phyloP scores from a whole-genome alignment of 2,113 vertebrate genomes.

The Tiliqua scincoides region DNA sequence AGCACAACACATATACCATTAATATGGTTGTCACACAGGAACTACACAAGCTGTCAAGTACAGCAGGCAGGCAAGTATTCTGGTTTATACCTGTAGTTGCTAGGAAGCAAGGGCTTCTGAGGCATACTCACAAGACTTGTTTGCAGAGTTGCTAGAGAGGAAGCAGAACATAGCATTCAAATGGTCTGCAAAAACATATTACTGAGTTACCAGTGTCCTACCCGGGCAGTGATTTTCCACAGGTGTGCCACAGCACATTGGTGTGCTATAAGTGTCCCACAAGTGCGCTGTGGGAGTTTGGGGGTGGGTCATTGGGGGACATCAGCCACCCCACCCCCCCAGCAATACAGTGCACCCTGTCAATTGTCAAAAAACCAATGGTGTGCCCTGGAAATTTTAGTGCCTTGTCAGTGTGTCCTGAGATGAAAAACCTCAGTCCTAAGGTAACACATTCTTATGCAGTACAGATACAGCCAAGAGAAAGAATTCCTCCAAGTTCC shows the following conservation, averaged over 20 bases:
- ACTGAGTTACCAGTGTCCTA: no score
- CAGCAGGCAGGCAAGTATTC: background rate
- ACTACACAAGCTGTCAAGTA: background rate
- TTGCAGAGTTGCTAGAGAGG: background rate
- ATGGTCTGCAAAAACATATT: background rate
- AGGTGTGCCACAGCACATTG: no score
- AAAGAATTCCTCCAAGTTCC: slow-evolving; percentile 4
- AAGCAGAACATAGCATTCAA: background rate
- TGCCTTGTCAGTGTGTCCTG: no score
- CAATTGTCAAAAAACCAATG: no score
- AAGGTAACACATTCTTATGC: background rate
- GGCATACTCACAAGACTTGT: background rate
- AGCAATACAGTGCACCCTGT: no score
- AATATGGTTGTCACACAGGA: background rate
- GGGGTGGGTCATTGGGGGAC: no score
- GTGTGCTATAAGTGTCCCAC: no score
- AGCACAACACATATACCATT: background rate
- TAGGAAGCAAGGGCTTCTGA: background rate
- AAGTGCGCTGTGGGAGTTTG: no score
- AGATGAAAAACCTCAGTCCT: no score
- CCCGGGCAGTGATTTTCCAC: no score
- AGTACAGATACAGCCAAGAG: background rate
- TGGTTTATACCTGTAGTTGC: background rate
- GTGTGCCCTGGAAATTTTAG: no score
- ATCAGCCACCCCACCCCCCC: no score